Evolutionary conservation across 2,888 invertebrate species (phyloP), one percentile per base, ranked within the genome.

Genomic region (Octodonta nipae): DNA sequence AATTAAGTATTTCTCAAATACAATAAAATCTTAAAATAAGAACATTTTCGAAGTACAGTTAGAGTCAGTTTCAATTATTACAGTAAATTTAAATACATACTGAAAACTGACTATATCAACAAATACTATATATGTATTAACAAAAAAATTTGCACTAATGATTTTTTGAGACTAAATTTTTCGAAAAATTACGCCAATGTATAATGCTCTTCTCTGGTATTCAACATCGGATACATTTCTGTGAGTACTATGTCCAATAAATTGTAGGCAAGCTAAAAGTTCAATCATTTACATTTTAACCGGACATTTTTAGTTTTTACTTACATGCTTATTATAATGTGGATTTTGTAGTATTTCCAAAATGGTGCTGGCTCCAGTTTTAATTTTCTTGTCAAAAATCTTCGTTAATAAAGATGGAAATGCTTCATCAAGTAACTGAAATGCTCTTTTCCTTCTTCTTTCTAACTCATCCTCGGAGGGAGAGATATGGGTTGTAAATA

Each of bases 221-320:
- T 39, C 13, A 50, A 20, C 15, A 43, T 41, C 3, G 86, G 85
- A 62, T 83, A 87, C 38, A 86, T 61, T 61, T 85, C 83, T 30
- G 70, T 61, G 15, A 85, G 51, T 33, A 85, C 65, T 32, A 79
- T 67, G 57, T 91, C 91, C 44, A 89, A 58, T 32, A 88, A 63
- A 46, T 78, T 74, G 60, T 88, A 87, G 39, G 76, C 74, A 44
- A 88, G 61, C 75, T 61, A 39, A 41, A 54, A 54, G 17, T 40
- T 68, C 39, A 30, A 31, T 33, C 11, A 22, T 10, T 22, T 2
- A 22, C 22, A 22, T n/a, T 7, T 20, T 20, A n/a, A 20, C 4
- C n/a, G 22, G n/a, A 22, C 4, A 3, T 3, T 22, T 3, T 10
- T 3, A 3, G 11, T 22, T 6, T n/a, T 22, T n/a, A 20, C 13